Conservation (phyloP, 2,888 invertebrate genomes). For the Rhingia rostrata region DNA sequence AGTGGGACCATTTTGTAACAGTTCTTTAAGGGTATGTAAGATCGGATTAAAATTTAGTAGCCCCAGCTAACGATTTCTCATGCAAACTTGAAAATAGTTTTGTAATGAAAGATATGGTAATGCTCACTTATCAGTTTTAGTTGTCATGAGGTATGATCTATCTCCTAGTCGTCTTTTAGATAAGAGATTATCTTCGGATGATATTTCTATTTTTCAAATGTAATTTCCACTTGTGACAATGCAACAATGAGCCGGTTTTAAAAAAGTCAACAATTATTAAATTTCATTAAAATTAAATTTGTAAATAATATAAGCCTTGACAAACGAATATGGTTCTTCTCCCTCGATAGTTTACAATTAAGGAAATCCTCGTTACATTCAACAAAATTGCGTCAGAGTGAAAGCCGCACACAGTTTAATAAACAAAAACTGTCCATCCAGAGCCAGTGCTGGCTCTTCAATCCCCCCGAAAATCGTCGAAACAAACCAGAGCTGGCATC, state of each 20-base stretch:
- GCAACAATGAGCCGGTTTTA: not conserved
- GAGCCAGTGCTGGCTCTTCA: conserved; percentile 5
- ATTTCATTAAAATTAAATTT: not conserved
- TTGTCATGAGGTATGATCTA: too few relatives aligned
- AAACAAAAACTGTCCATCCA: conserved; percentile 33
- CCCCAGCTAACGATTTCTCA: too few relatives aligned
- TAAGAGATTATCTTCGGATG: too few relatives aligned
- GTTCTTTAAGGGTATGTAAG: too few relatives aligned
- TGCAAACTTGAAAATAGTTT: too few relatives aligned
- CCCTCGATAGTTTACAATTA: not conserved
- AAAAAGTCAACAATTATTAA: not conserved
- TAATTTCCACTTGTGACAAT: not conserved
- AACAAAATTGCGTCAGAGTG: not conserved
- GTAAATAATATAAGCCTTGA: not conserved
- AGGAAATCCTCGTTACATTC: conserved; percentile 2
- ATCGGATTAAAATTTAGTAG: too few relatives aligned
- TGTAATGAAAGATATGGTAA: too few relatives aligned
- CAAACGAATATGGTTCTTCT: not conserved
- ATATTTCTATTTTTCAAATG: too few relatives aligned
- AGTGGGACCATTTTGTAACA: too few relatives aligned
- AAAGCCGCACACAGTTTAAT: conserved; percentile 2
- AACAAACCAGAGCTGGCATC: not conserved
- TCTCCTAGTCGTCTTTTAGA: too few relatives aligned
- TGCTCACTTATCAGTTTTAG: too few relatives aligned
- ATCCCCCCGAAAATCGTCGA: not conserved